phyloP scores from a whole-genome alignment of 2,113 vertebrate genomes.

The Dromaius novaehollandiae region DNA sequence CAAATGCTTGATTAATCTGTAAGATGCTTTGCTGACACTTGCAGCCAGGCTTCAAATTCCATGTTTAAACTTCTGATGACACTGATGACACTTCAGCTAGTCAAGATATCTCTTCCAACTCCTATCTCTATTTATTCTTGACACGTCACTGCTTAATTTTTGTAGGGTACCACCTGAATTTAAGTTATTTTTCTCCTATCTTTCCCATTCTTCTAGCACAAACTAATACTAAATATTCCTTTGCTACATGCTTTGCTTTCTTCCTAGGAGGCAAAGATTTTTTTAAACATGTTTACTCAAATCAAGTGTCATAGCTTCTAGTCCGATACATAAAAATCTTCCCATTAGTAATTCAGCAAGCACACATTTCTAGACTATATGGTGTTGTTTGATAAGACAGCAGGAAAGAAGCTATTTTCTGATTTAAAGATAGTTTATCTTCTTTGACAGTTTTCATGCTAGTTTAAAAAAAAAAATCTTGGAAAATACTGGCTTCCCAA shows the following conservation, averaged over 20 bases:
- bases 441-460: neutral
- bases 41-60: neutral
- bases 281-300: neutral
- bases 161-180: neutral
- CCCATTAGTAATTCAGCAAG: constrained; percentile 4
- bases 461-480: neutral
- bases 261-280: neutral
- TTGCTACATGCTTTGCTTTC: neutral
- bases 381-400: constrained; percentile 6
- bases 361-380: neutral
- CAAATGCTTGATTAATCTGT: neutral
- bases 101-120: neutral
- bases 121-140: neutral
- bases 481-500: neutral
- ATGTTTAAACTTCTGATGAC: neutral
- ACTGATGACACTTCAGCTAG: neutral
- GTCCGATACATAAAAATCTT: neutral
- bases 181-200: neutral
- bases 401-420: constrained; percentile 40
- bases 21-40: neutral
- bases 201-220: neutral
- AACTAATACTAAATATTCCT: neutral
- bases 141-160: neutral
- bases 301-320: neutral
- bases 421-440: constrained; percentile 43